These are phyloP conservation scores for Tiliqua scincoides DNA, from an alignment of 2,113 vertebrate genomes.

Conservation along the genomic window DNA sequence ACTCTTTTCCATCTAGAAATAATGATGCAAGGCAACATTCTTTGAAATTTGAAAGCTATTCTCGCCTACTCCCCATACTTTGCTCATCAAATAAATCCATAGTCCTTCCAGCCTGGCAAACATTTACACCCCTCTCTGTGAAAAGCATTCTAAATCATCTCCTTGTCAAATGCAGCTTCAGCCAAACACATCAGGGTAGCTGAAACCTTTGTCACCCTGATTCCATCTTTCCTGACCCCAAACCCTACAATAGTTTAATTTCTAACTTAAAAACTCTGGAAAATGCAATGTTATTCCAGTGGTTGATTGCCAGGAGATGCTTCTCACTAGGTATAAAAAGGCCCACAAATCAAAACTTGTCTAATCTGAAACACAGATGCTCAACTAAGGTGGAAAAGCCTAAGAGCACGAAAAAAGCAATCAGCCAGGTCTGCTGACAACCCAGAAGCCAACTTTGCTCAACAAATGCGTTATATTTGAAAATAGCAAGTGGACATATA, in stretches of 20 bases:
- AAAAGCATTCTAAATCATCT: neutral
- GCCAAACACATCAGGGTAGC: neutral
- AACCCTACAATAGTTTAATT: constrained; percentile 5
- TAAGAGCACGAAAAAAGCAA: neutral
- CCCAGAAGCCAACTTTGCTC: neutral
- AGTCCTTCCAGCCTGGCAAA: neutral
- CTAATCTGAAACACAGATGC: neutral
- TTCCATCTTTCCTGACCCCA: neutral
- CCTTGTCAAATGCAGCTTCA: neutral
- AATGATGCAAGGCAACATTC: neutral
- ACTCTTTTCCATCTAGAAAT: neutral
- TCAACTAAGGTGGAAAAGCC: neutral
- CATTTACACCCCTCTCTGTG: neutral
- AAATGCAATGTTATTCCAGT: neutral
- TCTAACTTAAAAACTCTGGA: neutral
- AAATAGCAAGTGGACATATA: neutral
- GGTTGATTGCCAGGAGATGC: neutral
- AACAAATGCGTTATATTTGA: neutral
- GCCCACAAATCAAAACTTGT: neutral
- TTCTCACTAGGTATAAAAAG: neutral
- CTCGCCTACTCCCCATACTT: no score
- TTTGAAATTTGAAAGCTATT: neutral
- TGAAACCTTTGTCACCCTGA: neutral
- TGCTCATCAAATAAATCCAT: neutral
- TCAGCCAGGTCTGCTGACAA: neutral